Base-by-base conservation (phyloP, 1,140 invertebrate species). In the Steinernema feltiae region DNA sequence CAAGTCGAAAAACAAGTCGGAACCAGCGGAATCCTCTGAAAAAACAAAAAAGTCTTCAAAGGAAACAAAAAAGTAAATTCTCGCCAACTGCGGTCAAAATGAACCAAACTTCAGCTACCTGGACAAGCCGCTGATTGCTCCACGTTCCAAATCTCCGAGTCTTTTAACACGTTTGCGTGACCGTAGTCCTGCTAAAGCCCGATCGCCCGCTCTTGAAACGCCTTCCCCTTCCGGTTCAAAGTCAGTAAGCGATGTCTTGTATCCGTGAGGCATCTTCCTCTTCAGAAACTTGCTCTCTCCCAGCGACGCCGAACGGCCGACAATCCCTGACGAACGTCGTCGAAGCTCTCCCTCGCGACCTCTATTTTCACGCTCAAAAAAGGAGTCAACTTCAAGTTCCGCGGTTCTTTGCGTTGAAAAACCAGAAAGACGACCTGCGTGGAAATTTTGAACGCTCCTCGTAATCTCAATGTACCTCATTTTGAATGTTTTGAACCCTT, bases 121-220 rank as follows among this genome's bases (percentile, higher is more conserved):
- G 24, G 79, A 80, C 32, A 79, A 79, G 30, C 74, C 81, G 29
- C 35, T 75, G 2, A 32, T 69, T 48, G 30, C 30, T 46, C 72
- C 70, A 73, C 75, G 78, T 18, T 70, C 81, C 1, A 81, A 80
- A 31, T 82, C 81, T 31, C 81, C 81, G 2, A 81, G 79, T 41
- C 71, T 82, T 17, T 69, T 82, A 7, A 78, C 77, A 17, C 71
- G 81, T 29, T 72, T 82, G 3, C 72, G 81, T n/a, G 81, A 82
- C 27, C 81, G 81, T 21, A 82, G 81, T 63, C 81, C 81, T 30
- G 82, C 81, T 17, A 82, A 82, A 32, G 75, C 81, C 0, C 72
- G 71, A 27, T 32, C 48, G 1, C 41, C 73, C 17, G 71, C 82
- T 29, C 72, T 81, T 18, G 76, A 81, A 41, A 53, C 75, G 12